These are phyloP conservation scores for Eremophila alpestris DNA, from an alignment of 2,797 vertebrate genomes.

Conservation along the genomic window DNA sequence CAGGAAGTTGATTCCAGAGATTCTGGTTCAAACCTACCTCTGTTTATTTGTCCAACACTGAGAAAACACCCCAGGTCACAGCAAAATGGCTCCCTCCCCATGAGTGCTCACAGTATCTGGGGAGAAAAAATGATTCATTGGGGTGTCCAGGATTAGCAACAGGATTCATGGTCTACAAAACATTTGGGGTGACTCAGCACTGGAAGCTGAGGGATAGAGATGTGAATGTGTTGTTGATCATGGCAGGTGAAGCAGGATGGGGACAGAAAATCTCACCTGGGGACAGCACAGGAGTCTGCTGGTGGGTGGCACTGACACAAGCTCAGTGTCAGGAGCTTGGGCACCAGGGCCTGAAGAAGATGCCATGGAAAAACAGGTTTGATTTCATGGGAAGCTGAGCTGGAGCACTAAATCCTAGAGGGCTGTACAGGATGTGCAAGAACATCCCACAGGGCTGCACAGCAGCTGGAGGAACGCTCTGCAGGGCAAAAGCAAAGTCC, in stretches of 20 bases:
- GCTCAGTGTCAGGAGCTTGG: neutral
- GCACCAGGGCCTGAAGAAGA: neutral
- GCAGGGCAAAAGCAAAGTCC: neutral
- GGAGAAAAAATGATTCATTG: neutral
- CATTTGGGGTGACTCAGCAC: neutral
- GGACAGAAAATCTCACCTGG: neutral
- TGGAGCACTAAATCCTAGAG: neutral
- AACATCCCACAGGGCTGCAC: neutral
- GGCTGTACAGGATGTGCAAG: neutral
- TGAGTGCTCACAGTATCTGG: neutral
- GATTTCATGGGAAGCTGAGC: neutral
- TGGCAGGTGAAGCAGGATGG: neutral
- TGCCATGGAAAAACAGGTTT: neutral
- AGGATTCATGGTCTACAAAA: neutral
- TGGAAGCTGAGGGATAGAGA: neutral
- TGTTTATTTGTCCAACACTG: neutral
- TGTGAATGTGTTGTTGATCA: fast-evolving
- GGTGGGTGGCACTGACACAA: neutral
- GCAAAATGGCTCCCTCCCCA: neutral
- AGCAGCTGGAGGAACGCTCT: neutral
- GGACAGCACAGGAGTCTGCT: fast-evolving
- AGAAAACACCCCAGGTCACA: neutral
- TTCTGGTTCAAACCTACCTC: neutral
- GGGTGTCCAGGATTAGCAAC: neutral
- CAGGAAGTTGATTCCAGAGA: neutral